Evolutionary conservation across 2,888 invertebrate species (phyloP).

Genomic region (Acrobasis repandana): DNA sequence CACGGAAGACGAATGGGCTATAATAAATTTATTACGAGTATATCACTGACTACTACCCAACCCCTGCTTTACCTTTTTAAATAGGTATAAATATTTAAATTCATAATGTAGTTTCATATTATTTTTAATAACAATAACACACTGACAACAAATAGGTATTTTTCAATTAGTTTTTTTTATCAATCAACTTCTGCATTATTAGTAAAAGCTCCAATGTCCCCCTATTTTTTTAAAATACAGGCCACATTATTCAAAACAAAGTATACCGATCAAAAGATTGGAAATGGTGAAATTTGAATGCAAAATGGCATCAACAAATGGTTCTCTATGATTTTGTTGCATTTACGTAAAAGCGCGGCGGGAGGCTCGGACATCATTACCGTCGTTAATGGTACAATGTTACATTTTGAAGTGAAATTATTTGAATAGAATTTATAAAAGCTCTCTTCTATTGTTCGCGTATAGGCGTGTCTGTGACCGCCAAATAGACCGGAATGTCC

Average conservation of each 20-base stretch:
- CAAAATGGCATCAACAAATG: conserved; percentile 38
- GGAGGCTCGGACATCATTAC: conserved; percentile 58
- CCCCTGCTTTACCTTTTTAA: background rate
- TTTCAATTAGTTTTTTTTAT: no score
- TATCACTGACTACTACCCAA: conserved; percentile 30
- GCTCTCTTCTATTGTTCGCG: conserved; percentile 34
- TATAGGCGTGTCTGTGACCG: conserved; percentile 37
- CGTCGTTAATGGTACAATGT: conserved; percentile 35
- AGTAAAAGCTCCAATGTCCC: no score
- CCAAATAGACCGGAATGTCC: conserved; percentile 44
- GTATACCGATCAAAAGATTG: conserved; percentile 4
- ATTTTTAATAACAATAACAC: no score
- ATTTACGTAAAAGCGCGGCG: conserved; percentile 54
- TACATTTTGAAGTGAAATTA: conserved; percentile 32
- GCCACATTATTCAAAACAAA: background rate
- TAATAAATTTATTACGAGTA: conserved; percentile 37
- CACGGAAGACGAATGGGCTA: conserved; percentile 47
- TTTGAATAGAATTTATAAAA: conserved; percentile 35
- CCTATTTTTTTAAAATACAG: background rate
- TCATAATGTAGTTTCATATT: no score
- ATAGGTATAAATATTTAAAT: background rate
- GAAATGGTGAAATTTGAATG: conserved; percentile 16
- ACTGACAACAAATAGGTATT: no score
- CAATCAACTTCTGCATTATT: no score
- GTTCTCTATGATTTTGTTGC: conserved; percentile 41